Evolutionary conservation across 2,888 invertebrate genomes (phyloP).

Genomic region (Neoaliturus tenellus): DNA sequence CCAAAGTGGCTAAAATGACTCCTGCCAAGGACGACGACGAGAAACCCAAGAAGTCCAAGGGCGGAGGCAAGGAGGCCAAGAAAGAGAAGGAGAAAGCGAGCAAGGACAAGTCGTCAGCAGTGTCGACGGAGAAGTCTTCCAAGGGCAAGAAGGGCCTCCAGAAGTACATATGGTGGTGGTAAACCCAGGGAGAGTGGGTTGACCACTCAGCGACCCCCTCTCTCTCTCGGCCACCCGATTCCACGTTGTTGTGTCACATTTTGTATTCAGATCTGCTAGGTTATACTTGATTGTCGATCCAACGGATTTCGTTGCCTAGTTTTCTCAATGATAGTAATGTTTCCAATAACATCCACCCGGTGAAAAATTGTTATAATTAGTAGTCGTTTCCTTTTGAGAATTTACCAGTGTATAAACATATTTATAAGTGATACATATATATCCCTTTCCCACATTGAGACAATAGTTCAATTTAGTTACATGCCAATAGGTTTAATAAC

Average conservation of each 20-base stretch:
- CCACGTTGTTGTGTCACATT: slow-evolving; percentile 15
- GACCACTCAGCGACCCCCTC: slow-evolving; percentile 67
- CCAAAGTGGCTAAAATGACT: slow-evolving; percentile 84
- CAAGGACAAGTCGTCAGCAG: slow-evolving; percentile 59
- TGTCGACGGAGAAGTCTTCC: slow-evolving; percentile 65
- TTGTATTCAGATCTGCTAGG: background rate
- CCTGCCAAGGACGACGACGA: slow-evolving; percentile 57
- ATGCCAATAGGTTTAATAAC: too few species aligned
- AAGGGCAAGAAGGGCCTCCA: slow-evolving; percentile 90
- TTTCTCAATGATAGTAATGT: too few species aligned
- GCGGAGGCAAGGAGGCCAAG: slow-evolving; percentile 49
- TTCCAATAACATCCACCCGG: too few species aligned
- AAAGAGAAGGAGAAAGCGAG: slow-evolving; percentile 58
- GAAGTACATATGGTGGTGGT: slow-evolving; percentile 90
- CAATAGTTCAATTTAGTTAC: too few species aligned
- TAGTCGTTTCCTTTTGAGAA: too few species aligned
- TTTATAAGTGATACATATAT: too few species aligned
- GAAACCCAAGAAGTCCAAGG: slow-evolving; percentile 39
- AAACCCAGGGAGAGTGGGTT: slow-evolving; percentile 19
- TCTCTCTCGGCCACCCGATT: slow-evolving; percentile 79
- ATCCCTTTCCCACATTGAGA: too few species aligned
- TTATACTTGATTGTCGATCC: background rate
- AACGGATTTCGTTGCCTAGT: too few species aligned
- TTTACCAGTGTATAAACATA: too few species aligned
- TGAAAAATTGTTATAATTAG: too few species aligned